These are phyloP conservation scores for Esox masquinongy DNA, from an alignment of 2,797 vertebrate genomes.

Conservation along the genomic window DNA sequence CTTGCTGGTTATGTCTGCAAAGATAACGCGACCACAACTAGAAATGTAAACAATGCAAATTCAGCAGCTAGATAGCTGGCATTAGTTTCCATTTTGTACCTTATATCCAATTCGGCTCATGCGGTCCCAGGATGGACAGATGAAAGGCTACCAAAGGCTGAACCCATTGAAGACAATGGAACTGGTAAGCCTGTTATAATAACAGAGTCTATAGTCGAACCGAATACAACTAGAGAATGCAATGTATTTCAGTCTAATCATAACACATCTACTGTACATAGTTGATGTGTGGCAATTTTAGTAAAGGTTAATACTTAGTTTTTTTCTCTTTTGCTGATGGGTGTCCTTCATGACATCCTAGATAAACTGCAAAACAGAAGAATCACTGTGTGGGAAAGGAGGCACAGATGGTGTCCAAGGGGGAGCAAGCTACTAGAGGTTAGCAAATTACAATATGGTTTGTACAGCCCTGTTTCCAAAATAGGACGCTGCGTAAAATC, in stretches of 20 bases:
- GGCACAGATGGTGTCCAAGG: constrained; percentile 19
- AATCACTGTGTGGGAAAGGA: constrained; percentile 24
- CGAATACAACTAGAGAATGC: not conserved
- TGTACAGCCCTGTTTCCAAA: too few species aligned
- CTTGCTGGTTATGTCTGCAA: not conserved
- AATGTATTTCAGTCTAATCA: not conserved
- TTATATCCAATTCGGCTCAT: not conserved
- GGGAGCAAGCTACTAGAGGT: constrained; percentile 1
- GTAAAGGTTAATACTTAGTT: not conserved
- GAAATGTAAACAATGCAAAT: constrained; percentile 14
- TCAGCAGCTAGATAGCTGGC: not conserved
- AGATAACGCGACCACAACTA: too few species aligned
- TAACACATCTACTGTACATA: not conserved
- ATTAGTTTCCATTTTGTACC: not conserved
- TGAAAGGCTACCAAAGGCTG: constrained; percentile 2
- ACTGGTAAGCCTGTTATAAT: constrained; percentile 17
- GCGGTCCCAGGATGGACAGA: constrained; percentile 14
- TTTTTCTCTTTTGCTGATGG: constrained; percentile 14
- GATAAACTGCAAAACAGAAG: constrained; percentile 30
- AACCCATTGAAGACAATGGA: constrained; percentile 3
- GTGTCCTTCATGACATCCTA: constrained; percentile 24
- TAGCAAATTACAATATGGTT: too few species aligned
- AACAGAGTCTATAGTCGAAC: not conserved
- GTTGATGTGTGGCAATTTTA: not conserved
- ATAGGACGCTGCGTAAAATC: too few species aligned